Evolutionary conservation across 35 echinoderm and acorn worm species (phyloP).

Genomic region (Hemicentrotus pulcherrimus): DNA sequence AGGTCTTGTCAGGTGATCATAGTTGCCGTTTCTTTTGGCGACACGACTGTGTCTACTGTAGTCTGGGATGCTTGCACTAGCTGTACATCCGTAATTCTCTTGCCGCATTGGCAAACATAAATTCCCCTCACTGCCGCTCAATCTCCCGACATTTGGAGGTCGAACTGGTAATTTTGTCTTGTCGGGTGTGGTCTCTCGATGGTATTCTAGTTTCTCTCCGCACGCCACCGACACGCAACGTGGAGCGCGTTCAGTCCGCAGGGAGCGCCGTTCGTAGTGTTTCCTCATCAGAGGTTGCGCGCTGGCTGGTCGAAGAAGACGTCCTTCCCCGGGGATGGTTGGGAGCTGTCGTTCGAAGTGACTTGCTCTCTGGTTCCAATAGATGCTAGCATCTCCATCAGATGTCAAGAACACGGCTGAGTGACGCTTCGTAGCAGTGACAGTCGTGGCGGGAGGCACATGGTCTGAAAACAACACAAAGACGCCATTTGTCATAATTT

Average conservation of each 20-base stretch:
- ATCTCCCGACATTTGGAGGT: slow-evolving; percentile 29
- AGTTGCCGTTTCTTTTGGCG: slow-evolving; percentile 21
- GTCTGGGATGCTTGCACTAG: slow-evolving; percentile 30
- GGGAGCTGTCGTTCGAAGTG: slow-evolving; percentile 35
- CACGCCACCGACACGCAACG: slow-evolving; percentile 33
- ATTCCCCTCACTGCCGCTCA: slow-evolving; percentile 49
- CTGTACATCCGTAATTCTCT: slow-evolving; percentile 14
- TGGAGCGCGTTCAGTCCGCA: slow-evolving; percentile 30
- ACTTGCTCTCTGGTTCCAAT: slow-evolving; percentile 37
- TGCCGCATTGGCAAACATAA: slow-evolving; percentile 35
- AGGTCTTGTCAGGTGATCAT: slow-evolving; percentile 30
- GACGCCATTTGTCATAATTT: not conserved
- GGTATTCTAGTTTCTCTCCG: slow-evolving; percentile 28
- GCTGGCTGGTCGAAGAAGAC: slow-evolving; percentile 40
- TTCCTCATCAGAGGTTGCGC: slow-evolving; percentile 40
- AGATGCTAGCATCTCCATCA: slow-evolving; percentile 38
- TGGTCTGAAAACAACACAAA: slow-evolving; percentile 24
- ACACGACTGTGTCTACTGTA: slow-evolving; percentile 32
- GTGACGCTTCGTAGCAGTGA: slow-evolving; percentile 27
- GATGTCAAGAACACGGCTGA: slow-evolving; percentile 25
- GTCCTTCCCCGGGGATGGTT: slow-evolving; percentile 21
- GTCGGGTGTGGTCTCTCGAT: not conserved
- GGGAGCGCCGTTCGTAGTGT: slow-evolving; percentile 18
- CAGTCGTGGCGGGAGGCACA: not conserved
- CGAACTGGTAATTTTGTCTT: slow-evolving; percentile 27